phyloP scores from a whole-genome alignment of 2,888 invertebrate species.

The Lepidochrysops patricia region DNA sequence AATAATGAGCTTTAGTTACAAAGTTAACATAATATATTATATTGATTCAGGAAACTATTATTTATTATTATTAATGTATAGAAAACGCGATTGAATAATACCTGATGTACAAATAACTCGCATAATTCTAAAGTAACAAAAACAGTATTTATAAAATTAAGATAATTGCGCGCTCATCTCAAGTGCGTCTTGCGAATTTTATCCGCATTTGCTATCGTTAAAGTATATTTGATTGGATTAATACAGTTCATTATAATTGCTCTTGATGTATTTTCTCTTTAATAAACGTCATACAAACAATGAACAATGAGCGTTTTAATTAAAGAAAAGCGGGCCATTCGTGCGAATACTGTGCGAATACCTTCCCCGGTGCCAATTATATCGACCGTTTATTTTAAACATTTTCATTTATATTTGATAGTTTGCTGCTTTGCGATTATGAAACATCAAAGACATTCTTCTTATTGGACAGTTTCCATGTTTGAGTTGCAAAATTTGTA shows the following conservation, averaged over 20 bases:
- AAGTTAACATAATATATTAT: too few relatives aligned
- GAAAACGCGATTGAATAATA: too few relatives aligned
- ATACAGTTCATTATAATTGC: conserved; percentile 5
- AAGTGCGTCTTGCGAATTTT: background rate
- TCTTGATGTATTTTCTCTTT: conserved; percentile 13
- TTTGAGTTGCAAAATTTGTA: too few relatives aligned
- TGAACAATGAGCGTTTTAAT: conserved; percentile 14
- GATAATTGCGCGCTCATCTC: background rate
- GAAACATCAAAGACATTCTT: background rate
- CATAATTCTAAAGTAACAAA: too few relatives aligned
- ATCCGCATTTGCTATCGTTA: background rate
- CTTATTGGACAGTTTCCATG: too few relatives aligned
- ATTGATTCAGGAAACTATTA: too few relatives aligned
- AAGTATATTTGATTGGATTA: conserved; percentile 6
- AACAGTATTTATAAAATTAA: background rate
- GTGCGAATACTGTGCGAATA: conserved; percentile 12
- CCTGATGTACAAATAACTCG: too few relatives aligned
- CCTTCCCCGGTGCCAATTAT: conserved; percentile 8
- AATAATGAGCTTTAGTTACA: too few relatives aligned
- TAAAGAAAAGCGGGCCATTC: conserved; percentile 15
- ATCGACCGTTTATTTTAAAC: background rate
- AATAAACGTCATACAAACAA: conserved; percentile 11
- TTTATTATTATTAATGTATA: too few relatives aligned
- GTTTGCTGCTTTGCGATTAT: background rate
- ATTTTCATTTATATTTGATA: background rate